These are phyloP conservation scores for Melitaea athalia DNA, from an alignment of 2,888 invertebrate species.

Conservation along the genomic window DNA sequence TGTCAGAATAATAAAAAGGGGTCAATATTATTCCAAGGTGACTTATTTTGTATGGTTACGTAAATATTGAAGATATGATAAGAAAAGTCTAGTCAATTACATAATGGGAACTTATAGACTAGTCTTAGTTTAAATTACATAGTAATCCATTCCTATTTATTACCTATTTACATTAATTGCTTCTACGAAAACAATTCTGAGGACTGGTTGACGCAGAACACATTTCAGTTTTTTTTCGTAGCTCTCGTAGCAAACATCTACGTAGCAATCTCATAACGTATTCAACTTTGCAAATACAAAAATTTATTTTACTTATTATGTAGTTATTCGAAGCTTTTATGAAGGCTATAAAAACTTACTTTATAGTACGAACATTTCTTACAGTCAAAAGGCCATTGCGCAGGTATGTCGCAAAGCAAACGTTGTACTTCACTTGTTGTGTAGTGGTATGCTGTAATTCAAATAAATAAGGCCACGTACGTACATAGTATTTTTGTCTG, in stretches of 20 bases:
- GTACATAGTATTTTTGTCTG: not conserved
- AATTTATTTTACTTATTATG: not conserved
- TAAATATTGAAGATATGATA: constrained; percentile 33
- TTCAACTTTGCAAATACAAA: not conserved
- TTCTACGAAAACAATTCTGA: not conserved
- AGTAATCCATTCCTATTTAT: not conserved
- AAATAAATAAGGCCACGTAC: not conserved
- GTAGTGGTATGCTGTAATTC: constrained; percentile 4
- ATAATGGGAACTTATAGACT: constrained; percentile 25
- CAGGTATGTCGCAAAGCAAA: constrained; percentile 13
- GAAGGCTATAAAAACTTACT: not conserved
- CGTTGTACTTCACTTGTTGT: not conserved
- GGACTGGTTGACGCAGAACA: not conserved
- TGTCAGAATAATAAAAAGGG: constrained; percentile 2
- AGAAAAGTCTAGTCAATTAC: constrained; percentile 31
- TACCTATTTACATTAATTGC: not conserved
- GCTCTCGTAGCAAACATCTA: constrained; percentile 22
- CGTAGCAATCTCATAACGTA: constrained; percentile 20
- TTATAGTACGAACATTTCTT: not conserved
- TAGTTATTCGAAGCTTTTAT: not conserved
- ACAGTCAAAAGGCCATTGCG: constrained; percentile 1
- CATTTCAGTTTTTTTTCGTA: constrained; percentile 10
- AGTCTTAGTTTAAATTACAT: not conserved
- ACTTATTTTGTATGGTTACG: constrained; percentile 34
- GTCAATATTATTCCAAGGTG: constrained; percentile 23